phyloP scores from a whole-genome alignment of 2,888 invertebrate genomes.

The Corbicula japonica region DNA sequence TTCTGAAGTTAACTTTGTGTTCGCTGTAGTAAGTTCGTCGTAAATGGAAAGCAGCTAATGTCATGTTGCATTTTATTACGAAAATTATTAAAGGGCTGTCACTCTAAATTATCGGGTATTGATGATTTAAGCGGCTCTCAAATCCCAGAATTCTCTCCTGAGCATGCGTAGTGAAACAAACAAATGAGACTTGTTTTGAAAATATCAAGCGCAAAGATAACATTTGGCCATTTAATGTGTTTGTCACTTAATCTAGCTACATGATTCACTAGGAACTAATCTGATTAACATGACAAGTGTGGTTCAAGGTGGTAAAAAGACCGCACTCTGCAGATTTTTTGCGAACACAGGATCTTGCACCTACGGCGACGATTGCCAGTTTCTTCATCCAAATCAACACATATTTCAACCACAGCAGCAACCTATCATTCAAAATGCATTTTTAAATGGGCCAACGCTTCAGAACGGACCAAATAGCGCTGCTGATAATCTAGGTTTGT shows the following conservation, averaged over 20 bases:
- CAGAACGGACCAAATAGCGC: conserved; percentile 63
- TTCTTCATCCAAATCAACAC: conserved; percentile 78
- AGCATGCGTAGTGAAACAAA: conserved; percentile 69
- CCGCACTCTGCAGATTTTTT: conserved; percentile 80
- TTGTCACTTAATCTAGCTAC: too few species aligned
- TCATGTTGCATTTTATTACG: too few species aligned
- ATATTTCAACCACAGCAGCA: conserved; percentile 66
- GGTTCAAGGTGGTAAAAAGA: conserved; percentile 74
- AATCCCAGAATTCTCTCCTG: conserved; percentile 63
- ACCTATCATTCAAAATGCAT: conserved; percentile 61
- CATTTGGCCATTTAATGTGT: too few species aligned
- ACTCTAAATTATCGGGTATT: not conserved
- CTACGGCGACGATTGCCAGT: conserved; percentile 81
- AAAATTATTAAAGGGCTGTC: conserved; percentile 9
- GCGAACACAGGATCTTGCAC: conserved; percentile 77
- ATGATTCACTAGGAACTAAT: too few species aligned
- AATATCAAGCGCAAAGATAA: too few species aligned
- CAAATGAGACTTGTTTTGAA: conserved; percentile 37
- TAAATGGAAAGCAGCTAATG: too few species aligned
- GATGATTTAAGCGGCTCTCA: conserved; percentile 37
- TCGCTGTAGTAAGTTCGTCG: too few species aligned
- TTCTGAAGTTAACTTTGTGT: too few species aligned
- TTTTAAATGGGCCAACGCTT: conserved; percentile 64
- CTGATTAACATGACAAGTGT: conserved; percentile 76
- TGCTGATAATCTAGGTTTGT: conserved; percentile 74